Evolutionary conservation across 2,888 invertebrate species (phyloP).

Genomic region (Phalera bucephala): DNA sequence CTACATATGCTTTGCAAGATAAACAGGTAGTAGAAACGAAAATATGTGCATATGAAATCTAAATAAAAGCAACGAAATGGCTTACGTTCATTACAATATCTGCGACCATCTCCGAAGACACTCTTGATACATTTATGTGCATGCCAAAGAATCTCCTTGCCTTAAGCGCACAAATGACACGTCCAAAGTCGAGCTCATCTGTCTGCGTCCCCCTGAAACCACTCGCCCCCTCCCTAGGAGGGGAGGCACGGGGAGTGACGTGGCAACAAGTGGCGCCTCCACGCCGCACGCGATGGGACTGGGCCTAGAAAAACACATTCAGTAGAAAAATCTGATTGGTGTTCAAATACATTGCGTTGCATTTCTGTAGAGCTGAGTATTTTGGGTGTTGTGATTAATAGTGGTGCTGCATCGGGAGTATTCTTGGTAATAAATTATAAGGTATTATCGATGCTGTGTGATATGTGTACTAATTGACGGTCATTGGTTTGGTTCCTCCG

Average conservation of each 20-base stretch:
- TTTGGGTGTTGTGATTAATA: not conserved
- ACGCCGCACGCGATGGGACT: slow-evolving; percentile 14
- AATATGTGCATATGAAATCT: too few relatives aligned
- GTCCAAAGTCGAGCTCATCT: slow-evolving; percentile 16
- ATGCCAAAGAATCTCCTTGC: slow-evolving; percentile 6
- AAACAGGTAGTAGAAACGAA: too few relatives aligned
- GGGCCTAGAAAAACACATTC: not conserved
- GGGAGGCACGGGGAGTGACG: slow-evolving; percentile 8
- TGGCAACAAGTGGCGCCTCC: slow-evolving; percentile 71
- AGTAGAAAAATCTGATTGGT: not conserved
- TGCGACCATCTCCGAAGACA: not conserved
- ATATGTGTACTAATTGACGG: too few relatives aligned
- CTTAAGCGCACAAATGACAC: slow-evolving; percentile 8
- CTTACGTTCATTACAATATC: not conserved
- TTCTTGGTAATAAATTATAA: too few relatives aligned
- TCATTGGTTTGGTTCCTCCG: too few relatives aligned
- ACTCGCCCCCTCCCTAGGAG: slow-evolving; percentile 16
- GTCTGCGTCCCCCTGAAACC: slow-evolving; percentile 15
- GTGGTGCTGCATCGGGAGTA: too few relatives aligned
- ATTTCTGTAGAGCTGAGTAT: not conserved
- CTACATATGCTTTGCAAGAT: too few relatives aligned
- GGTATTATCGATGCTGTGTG: too few relatives aligned
- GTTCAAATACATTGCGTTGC: too few relatives aligned
- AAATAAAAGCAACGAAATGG: too few relatives aligned
- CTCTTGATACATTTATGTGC: slow-evolving; percentile 3